Conservation (phyloP, 2,113 vertebrate genomes). For the Laticauda colubrina region DNA sequence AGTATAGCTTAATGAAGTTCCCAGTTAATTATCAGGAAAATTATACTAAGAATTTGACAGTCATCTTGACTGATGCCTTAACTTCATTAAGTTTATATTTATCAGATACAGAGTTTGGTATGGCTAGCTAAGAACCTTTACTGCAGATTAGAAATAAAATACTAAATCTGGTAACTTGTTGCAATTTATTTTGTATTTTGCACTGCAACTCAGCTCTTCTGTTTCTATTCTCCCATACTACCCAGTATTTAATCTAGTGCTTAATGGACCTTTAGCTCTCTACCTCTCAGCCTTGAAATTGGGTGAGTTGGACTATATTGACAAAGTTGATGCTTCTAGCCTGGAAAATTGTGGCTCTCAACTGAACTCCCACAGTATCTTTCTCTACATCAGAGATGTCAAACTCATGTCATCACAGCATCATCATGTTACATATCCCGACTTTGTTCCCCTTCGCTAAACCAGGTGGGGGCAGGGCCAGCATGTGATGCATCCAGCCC, state of each 20-base stretch:
- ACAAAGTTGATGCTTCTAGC: background rate
- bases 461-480: too few species aligned
- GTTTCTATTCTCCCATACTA: background rate
- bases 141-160: background rate
- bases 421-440: too few species aligned
- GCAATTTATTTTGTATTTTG: background rate
- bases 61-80: background rate
- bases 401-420: too few species aligned
- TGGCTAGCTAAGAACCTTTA: background rate
- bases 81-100: background rate
- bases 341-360: background rate
- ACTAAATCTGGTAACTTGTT: background rate
- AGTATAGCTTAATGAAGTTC: background rate
- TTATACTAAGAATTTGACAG: background rate
- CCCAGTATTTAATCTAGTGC: background rate
- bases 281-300: background rate
- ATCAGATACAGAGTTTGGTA: background rate
- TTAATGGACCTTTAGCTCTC: background rate
- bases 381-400: background rate
- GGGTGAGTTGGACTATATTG: background rate
- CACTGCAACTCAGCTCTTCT: background rate
- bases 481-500: too few species aligned
- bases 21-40: background rate
- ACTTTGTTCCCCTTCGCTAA: too few species aligned
- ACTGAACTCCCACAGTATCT: background rate